These are phyloP conservation scores for Dione juno DNA, from an alignment of 2,888 invertebrate genomes.

Conservation along the genomic window DNA sequence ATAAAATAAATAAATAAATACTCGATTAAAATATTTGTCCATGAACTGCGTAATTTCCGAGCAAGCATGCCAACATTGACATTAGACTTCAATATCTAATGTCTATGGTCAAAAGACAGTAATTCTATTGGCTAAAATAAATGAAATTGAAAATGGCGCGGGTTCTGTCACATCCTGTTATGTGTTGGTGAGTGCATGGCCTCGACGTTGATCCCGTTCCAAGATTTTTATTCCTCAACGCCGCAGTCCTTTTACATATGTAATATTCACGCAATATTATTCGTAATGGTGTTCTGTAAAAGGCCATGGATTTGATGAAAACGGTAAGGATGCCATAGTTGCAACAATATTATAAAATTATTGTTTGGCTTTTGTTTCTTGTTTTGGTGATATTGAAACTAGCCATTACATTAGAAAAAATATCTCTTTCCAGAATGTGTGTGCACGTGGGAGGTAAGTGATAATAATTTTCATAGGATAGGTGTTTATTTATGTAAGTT, in stretches of 20 bases:
- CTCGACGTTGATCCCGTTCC: slow-evolving; percentile 75
- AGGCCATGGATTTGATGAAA: slow-evolving; percentile 85
- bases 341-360: slow-evolving; percentile 62
- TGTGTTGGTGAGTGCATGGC: slow-evolving; percentile 76
- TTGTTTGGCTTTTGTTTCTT: slow-evolving; percentile 84
- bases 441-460: slow-evolving; percentile 83
- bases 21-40: slow-evolving; percentile 8
- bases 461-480: slow-evolving; percentile 69
- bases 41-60: slow-evolving; percentile 50
- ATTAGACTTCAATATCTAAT: slow-evolving; percentile 47
- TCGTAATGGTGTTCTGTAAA: slow-evolving; percentile 83
- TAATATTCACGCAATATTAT: slow-evolving; percentile 71
- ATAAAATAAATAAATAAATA: background rate
- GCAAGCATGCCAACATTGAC: slow-evolving; percentile 52
- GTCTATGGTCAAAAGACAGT: slow-evolving; percentile 54
- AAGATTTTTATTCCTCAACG: slow-evolving; percentile 67
- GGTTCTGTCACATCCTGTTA: slow-evolving; percentile 81
- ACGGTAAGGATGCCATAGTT: slow-evolving; percentile 76
- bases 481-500: slow-evolving; percentile 67
- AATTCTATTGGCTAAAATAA: slow-evolving; percentile 60
- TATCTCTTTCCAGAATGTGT: slow-evolving; percentile 83
- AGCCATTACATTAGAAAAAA: slow-evolving; percentile 84
- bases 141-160: slow-evolving; percentile 72
- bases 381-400: slow-evolving; percentile 84
- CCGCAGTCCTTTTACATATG: slow-evolving; percentile 67